These are phyloP conservation scores for Silurus lanzhouensis DNA, from an alignment of 2,797 vertebrate genomes.

Conservation along the genomic window DNA sequence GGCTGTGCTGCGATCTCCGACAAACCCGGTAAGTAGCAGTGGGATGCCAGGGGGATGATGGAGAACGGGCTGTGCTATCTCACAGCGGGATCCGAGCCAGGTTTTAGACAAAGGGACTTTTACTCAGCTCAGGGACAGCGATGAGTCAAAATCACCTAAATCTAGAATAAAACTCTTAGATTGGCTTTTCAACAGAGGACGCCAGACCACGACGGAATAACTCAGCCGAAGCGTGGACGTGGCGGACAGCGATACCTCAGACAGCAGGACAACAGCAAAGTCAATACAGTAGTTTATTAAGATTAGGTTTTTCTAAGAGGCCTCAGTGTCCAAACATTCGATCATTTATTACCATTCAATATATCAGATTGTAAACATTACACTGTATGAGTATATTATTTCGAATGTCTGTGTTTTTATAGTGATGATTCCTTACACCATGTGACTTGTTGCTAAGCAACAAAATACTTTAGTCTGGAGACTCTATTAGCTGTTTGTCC, in stretches of 20 bases:
- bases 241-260: neutral
- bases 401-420: neutral
- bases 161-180: neutral
- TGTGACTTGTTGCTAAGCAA: neutral
- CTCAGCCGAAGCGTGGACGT: neutral
- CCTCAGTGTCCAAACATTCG: neutral
- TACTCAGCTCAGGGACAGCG: neutral
- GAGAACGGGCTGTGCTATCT: constrained; percentile 20
- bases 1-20: constrained; percentile 30
- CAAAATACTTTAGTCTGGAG: neutral
- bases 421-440: neutral
- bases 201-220: neutral
- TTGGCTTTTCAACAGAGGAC: neutral
- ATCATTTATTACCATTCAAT: neutral
- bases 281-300: neutral
- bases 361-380: neutral
- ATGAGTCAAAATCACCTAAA: neutral
- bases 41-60: constrained; percentile 31
- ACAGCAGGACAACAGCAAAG: neutral
- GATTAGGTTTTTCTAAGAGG: neutral
- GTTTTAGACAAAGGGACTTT: constrained; percentile 11
- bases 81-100: constrained; percentile 2
- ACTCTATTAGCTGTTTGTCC: neutral
- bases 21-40: constrained; percentile 33
- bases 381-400: neutral